Evolutionary conservation across 2,113 vertebrate genomes (phyloP).

Genomic region (Pedetes capensis): DNA sequence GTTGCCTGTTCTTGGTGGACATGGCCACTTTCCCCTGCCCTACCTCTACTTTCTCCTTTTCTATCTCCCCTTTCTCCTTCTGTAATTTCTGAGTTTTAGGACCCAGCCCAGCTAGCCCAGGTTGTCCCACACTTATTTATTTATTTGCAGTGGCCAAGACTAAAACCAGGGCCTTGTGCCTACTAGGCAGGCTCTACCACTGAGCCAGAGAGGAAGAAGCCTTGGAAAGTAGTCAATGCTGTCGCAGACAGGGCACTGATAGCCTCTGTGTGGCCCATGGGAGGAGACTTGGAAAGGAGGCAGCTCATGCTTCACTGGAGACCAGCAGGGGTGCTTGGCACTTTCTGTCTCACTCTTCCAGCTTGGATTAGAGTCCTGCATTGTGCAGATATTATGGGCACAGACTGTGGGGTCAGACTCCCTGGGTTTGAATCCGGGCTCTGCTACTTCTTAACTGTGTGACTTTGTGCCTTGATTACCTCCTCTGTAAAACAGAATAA

Average conservation of each 20-base stretch:
- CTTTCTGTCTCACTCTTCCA: not conserved
- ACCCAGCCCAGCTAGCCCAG: not conserved
- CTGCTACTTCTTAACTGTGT: not conserved
- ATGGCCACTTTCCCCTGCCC: not conserved
- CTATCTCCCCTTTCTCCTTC: not conserved
- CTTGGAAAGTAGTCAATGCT: not conserved
- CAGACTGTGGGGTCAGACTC: not conserved
- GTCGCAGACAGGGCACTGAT: not conserved
- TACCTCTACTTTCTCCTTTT: not conserved
- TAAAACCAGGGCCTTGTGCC: too few relatives aligned
- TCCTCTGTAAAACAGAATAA: not conserved
- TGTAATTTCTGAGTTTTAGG: not conserved
- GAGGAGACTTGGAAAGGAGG: not conserved
- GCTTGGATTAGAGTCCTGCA: not conserved
- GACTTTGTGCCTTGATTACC: not conserved
- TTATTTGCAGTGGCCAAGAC: too few relatives aligned
- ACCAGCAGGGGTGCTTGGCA: not conserved
- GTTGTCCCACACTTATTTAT: not conserved
- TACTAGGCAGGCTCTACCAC: too few relatives aligned
- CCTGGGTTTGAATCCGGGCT: not conserved
- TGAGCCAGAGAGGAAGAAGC: not conserved
- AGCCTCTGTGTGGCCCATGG: rapidly evolving
- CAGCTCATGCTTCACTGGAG: not conserved
- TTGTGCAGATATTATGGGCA: not conserved
- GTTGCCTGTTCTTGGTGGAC: not conserved